These are phyloP conservation scores for Zaprionus lineosus DNA, from an alignment of 2,888 invertebrate species.

Conservation along the genomic window DNA sequence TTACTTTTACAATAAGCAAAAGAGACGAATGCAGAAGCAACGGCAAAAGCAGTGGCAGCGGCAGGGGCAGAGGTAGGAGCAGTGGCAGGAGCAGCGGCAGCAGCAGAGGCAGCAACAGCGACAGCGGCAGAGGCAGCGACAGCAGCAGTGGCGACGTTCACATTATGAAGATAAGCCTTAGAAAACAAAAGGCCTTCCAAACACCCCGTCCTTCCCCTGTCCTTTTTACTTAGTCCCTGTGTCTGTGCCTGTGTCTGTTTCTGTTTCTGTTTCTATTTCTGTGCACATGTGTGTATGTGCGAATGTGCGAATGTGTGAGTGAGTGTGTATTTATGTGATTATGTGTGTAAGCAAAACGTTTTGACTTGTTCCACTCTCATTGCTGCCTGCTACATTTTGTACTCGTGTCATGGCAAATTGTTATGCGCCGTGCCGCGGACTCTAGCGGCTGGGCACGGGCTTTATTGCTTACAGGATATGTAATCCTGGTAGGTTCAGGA, in stretches of 20 bases:
- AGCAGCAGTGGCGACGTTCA: slow-evolving; percentile 61
- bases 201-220: slow-evolving; percentile 6
- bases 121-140: slow-evolving; percentile 9
- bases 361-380: slow-evolving; percentile 61
- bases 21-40: slow-evolving; percentile 31
- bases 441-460: slow-evolving; percentile 33
- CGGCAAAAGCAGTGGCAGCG: slow-evolving; percentile 53
- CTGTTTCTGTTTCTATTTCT: no score
- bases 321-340: slow-evolving; percentile 12
- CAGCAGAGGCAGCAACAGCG: slow-evolving; percentile 10
- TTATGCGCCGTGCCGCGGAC: slow-evolving; percentile 41
- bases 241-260: no score
- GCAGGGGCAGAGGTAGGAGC: no score
- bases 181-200: slow-evolving; percentile 66
- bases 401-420: slow-evolving; percentile 49
- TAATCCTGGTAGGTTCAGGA: slow-evolving; percentile 26
- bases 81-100: no score
- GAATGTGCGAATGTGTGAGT: slow-evolving; percentile 1
- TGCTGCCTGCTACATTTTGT: slow-evolving; percentile 62
- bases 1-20: slow-evolving; percentile 60
- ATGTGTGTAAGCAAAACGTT: slow-evolving; percentile 53
- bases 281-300: no score
- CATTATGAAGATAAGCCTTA: slow-evolving; percentile 74
- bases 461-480: slow-evolving; percentile 35
- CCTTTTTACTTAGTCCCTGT: no score